Evolutionary conservation across 2,888 invertebrate species (phyloP), one percentile per base, ranked within the genome.

Genomic region (Clepsis dumicolana): DNA sequence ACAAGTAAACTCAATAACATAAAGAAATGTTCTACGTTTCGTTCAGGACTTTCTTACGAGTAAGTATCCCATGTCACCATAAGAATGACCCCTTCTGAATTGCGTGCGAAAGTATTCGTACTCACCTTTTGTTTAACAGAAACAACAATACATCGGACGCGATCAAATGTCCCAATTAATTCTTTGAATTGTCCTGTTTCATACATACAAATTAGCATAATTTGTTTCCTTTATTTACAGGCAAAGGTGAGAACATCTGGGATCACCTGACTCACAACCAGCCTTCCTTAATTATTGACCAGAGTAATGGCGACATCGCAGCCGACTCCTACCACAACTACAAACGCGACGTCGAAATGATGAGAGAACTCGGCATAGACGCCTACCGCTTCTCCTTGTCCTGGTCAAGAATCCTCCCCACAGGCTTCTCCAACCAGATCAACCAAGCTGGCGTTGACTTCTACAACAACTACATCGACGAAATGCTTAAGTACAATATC

Each of bases 391-490:
- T 94, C 75, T 94, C 94, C 0, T 82, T 94, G 32, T 88, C 94
- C 0, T 95, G 95, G 95, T 75, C 94, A 0, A 81, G 95, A 41
- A 84, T 95, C 32, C 77, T 95, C 52, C 94, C 95, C 0, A 88
- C 86, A 62, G 95, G 94, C 16, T 83, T 85, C 44, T 71, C 83
- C 4, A 84, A 89, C 38, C 75, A 80, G 1, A 75, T 94, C 18
- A 65, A 65, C 35, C 48, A 65, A 59, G 57, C 64, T 8, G 64
- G 57, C 21, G 84, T 96, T 14, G 80, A 89, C 29, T 95, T 95
- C 81, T 96, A 96, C 80, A 94, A 94, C 71, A 65, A 52, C 50
- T 65, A 82, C 0, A 94, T 96, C 53, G 81, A 95, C 74, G 94
- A 90, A 73, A 85, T 96, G n/a, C 65, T 94, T 2, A 87, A 83